A percentile compares a stretch with the other conserved stretches of the same genome.
These are phyloP conservation scores for Casuarius casuarius DNA, from an alignment of 2,113 vertebrate genomes.

Conservation along the genomic window DNA sequence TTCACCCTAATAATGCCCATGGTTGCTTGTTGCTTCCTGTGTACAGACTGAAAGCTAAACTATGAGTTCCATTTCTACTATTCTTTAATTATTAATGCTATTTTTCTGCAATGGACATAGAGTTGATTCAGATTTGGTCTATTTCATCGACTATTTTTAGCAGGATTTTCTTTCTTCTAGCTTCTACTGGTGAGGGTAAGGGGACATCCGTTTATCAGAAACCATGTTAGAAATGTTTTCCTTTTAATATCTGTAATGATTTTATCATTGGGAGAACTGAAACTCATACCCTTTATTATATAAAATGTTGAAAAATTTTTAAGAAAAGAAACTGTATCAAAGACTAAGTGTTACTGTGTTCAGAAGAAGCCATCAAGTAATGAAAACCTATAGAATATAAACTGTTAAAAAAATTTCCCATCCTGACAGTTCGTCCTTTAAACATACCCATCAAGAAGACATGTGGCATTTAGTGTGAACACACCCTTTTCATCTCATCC, in stretches of 20 bases:
- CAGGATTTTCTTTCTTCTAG: neutral
- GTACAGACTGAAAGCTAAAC: neutral
- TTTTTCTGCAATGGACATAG: neutral
- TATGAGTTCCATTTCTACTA: neutral
- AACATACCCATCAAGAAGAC: neutral
- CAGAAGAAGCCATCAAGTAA: neutral
- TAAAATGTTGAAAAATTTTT: neutral
- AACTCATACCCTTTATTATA: neutral
- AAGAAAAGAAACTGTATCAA: neutral
- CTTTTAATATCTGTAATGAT: neutral
- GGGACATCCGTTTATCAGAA: neutral
- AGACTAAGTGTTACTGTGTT: neutral
- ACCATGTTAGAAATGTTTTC: neutral
- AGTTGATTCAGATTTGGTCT: neutral
- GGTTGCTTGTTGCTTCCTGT: neutral
- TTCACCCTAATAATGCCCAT: neutral
- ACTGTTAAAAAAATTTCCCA: neutral
- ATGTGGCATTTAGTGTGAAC: fast-evolving
- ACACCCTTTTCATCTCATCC: neutral
- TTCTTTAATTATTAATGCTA: neutral
- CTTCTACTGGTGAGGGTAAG: neutral
- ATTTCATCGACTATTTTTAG: neutral
- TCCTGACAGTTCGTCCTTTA: neutral
- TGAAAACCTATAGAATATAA: neutral
- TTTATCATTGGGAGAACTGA: neutral